Evolutionary conservation across 2,797 vertebrate genomes (phyloP).

Genomic region (Microctenopoma steveboyesi): DNA sequence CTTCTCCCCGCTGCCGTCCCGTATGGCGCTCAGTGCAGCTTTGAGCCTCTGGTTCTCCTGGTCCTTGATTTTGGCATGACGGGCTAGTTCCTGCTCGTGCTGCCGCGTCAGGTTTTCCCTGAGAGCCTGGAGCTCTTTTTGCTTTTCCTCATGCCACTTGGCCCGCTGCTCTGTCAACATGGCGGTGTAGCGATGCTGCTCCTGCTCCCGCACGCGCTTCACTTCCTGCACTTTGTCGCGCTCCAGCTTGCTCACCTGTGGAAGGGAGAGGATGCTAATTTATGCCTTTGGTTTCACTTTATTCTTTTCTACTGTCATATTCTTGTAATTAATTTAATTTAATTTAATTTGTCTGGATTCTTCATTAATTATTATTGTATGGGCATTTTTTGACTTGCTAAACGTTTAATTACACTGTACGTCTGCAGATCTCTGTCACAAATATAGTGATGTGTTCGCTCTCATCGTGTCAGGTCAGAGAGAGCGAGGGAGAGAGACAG

Average conservation of each 20-base stretch:
- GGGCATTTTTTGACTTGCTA: no score
- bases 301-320: no score
- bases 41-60: constrained; percentile 95
- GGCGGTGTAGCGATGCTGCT: constrained; percentile 97
- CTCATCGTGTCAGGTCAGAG: background rate
- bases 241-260: constrained; percentile 93
- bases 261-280: background rate
- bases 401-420: no score
- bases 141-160: constrained; percentile 98
- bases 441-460: background rate
- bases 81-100: constrained; percentile 94
- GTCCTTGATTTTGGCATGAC: constrained; percentile 95
- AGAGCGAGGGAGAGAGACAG: background rate
- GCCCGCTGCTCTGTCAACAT: constrained; percentile 94
- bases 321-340: no score
- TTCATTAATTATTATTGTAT: no score
- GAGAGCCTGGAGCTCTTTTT: constrained; percentile 94
- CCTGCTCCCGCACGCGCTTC: constrained; percentile 94
- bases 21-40: constrained; percentile 89
- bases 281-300: background rate
- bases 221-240: constrained; percentile 98
- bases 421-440: background rate
- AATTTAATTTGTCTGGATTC: no score
- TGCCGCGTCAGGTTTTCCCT: constrained; percentile 94
- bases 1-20: constrained; percentile 96